A percentile compares a stretch with the other conserved stretches of the same genome.
Conservation (phyloP, 1,140 invertebrate genomes). For the Neuroterus valhalla region DNA sequence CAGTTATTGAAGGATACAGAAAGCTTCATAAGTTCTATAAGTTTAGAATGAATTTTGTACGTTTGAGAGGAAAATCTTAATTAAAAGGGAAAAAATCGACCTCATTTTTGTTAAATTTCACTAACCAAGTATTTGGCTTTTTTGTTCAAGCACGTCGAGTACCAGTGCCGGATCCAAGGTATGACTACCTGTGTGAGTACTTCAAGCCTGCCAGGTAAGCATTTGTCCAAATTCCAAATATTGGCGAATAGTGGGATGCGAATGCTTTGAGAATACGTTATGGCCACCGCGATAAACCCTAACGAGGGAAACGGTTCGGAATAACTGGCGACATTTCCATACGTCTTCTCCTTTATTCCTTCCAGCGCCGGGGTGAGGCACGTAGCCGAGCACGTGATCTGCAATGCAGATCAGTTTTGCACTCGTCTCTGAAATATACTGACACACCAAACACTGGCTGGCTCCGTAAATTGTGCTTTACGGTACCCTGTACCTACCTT, state of each 20-base stretch:
- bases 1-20: conserved; percentile 26
- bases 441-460: conserved; percentile 41
- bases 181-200: conserved; percentile 94
- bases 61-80: too few relatives aligned
- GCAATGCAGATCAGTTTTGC: conserved; percentile 70
- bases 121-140: conserved; percentile 56
- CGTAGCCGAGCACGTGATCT: conserved; percentile 64
- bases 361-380: conserved; percentile 48
- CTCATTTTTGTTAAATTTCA: conserved; percentile 29
- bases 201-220: conserved; percentile 95
- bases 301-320: conserved; percentile 69
- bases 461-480: conserved; percentile 32
- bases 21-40: background rate
- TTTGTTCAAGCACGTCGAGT: conserved; percentile 89
- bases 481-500: conserved; percentile 16
- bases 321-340: conserved; percentile 72
- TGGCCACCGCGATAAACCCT: conserved; percentile 57
- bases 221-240: conserved; percentile 48
- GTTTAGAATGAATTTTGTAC: background rate
- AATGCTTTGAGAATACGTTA: conserved; percentile 60
- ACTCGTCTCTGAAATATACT: conserved; percentile 53
- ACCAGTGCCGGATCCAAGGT: conserved; percentile 97
- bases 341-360: conserved; percentile 70
- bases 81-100: too few relatives aligned
- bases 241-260: conserved; percentile 47